phyloP scores from a whole-genome alignment of 2,113 vertebrate genomes.

The Crotalus horridus region DNA sequence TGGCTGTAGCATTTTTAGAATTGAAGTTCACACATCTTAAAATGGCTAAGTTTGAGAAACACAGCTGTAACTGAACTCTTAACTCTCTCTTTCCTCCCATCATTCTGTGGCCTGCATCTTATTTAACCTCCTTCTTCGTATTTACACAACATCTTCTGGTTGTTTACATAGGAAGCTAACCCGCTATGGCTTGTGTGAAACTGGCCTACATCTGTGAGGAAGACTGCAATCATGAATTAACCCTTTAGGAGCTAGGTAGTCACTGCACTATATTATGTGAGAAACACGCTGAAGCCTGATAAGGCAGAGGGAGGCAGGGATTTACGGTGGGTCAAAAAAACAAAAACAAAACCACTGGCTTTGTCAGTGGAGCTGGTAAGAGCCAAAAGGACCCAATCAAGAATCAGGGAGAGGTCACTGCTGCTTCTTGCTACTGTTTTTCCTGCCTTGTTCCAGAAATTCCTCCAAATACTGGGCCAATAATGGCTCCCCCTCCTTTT shows the following conservation, averaged over 20 bases:
- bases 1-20: background rate
- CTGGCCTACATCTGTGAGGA: background rate
- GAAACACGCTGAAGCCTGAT: background rate
- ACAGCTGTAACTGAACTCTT: background rate
- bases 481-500: background rate
- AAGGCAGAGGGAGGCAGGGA: background rate
- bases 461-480: background rate
- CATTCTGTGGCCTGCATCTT: background rate
- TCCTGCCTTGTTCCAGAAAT: background rate
- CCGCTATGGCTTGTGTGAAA: background rate
- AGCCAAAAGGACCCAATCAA: background rate
- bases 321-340: background rate
- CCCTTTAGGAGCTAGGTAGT: background rate
- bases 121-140: background rate
- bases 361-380: background rate
- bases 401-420: background rate
- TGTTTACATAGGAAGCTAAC: background rate
- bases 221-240: background rate
- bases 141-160: background rate
- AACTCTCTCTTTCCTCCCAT: background rate
- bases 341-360: background rate
- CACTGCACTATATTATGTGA: background rate
- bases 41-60: background rate
- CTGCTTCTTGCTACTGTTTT: background rate
- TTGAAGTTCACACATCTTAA: too few relatives aligned